Evolutionary conservation across 2,888 invertebrate species (phyloP).

Genomic region (Omphaloscelis lunosa): DNA sequence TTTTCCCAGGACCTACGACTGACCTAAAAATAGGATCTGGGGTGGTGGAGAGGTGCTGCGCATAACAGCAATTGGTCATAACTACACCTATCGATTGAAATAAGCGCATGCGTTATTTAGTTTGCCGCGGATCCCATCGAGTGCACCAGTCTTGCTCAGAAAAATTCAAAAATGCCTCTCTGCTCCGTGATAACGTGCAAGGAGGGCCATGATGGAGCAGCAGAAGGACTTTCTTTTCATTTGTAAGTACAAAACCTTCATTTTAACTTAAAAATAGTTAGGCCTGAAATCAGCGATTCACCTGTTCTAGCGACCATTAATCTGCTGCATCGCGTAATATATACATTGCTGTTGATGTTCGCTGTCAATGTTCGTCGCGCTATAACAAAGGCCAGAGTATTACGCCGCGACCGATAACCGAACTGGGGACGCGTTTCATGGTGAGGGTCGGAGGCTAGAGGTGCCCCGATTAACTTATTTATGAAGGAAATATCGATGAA

Average conservation of each 20-base stretch:
- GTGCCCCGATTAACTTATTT: conserved; percentile 41
- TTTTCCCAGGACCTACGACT: conserved; percentile 46
- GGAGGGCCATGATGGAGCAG: background rate
- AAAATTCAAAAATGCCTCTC: conserved; percentile 40
- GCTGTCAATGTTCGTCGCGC: conserved; percentile 2
- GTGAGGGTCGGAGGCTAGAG: conserved; percentile 47
- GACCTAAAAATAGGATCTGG: conserved; percentile 57
- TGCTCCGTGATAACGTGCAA: conserved; percentile 37
- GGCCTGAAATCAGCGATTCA: conserved; percentile 27
- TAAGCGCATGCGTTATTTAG: conserved; percentile 61
- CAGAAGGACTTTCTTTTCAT: background rate
- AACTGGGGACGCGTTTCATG: conserved; percentile 12
- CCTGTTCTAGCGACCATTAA: conserved; percentile 30
- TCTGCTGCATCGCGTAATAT: conserved; percentile 46
- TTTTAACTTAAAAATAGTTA: background rate
- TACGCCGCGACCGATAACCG: conserved; percentile 24
- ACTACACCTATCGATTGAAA: conserved; percentile 56
- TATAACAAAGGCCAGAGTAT: conserved; percentile 43
- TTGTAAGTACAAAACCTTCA: conserved; percentile 35
- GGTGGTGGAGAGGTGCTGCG: conserved; percentile 56
- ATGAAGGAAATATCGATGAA: conserved; percentile 49
- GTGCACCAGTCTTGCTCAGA: conserved; percentile 33
- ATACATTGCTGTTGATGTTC: conserved; percentile 47
- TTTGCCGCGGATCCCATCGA: conserved; percentile 17
- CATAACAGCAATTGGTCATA: conserved; percentile 61